Evolutionary conservation across 2,113 vertebrate genomes (phyloP).

Genomic region (Arvicanthis niloticus): DNA sequence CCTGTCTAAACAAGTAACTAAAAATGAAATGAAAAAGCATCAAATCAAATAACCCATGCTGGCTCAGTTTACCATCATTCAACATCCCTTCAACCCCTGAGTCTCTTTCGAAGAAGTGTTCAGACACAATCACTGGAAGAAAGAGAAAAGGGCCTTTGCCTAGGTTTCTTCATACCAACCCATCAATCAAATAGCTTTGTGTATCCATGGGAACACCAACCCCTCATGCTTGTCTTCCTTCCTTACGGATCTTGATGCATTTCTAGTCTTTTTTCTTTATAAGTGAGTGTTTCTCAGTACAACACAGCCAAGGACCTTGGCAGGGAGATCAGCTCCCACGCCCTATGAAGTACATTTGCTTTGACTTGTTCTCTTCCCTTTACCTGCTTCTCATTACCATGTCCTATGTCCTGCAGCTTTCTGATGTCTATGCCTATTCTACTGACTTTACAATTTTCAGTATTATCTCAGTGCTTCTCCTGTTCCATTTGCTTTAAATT

Average conservation of each 20-base stretch:
- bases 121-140: background rate
- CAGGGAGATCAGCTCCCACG: background rate
- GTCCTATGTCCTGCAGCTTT: background rate
- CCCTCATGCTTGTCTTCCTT: background rate
- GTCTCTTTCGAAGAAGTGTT: background rate
- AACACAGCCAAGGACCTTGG: background rate
- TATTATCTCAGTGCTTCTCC: slow-evolving; percentile 5
- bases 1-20: background rate
- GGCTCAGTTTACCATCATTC: background rate
- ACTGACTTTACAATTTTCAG: slow-evolving; percentile 19
- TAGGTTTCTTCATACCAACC: background rate
- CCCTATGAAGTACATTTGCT: background rate
- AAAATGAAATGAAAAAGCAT: background rate
- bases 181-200: background rate
- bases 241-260: background rate
- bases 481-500: slow-evolving; percentile 40
- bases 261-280: background rate
- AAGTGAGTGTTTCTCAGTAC: background rate
- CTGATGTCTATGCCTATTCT: slow-evolving; percentile 37
- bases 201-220: background rate
- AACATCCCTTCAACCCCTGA: background rate
- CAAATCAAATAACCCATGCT: background rate
- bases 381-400: background rate
- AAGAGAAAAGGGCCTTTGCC: background rate
- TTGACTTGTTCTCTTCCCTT: slow-evolving; percentile 55